Percentiles rank a stretch among this genome's conserved stretches.
Evolutionary conservation across 2,888 invertebrate species (phyloP).

Genomic region (Caenorhabditis zanzibari): DNA sequence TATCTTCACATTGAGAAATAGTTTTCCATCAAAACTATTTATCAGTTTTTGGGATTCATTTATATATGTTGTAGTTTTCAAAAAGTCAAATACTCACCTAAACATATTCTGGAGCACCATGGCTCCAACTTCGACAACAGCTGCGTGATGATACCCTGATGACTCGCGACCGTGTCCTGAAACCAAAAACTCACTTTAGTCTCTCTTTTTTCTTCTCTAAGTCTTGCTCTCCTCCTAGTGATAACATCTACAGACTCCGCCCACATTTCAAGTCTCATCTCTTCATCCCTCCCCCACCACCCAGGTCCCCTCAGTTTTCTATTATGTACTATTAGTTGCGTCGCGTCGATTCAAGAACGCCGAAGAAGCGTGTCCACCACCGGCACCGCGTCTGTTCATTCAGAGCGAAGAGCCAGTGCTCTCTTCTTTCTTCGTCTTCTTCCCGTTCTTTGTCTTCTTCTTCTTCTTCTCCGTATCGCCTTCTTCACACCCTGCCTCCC

Average conservation of each 20-base stretch:
- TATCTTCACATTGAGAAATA: no score
- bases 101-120: conserved; percentile 84
- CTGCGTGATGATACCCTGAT: conserved; percentile 77
- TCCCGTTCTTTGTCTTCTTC: conserved; percentile 30
- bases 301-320: neutral
- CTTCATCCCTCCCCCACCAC: conserved; percentile 8
- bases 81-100: conserved; percentile 57
- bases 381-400: conserved; percentile 61
- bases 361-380: conserved; percentile 60
- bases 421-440: conserved; percentile 12
- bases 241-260: conserved; percentile 13
- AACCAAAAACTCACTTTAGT: conserved; percentile 9
- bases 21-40: no score
- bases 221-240: conserved; percentile 15
- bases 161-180: conserved; percentile 77
- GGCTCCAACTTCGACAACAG: conserved; percentile 83
- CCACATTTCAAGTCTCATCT: conserved; percentile 30
- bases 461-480: conserved; percentile 18
- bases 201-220: neutral
- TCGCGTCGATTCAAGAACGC: conserved; percentile 62
- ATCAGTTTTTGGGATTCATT: neutral
- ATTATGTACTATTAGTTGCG: conserved; percentile 50
- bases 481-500: conserved; percentile 37
- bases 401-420: conserved; percentile 43
- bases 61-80: neutral